Conservation (phyloP, 2,113 vertebrate species). For the Bufo gargarizans region DNA sequence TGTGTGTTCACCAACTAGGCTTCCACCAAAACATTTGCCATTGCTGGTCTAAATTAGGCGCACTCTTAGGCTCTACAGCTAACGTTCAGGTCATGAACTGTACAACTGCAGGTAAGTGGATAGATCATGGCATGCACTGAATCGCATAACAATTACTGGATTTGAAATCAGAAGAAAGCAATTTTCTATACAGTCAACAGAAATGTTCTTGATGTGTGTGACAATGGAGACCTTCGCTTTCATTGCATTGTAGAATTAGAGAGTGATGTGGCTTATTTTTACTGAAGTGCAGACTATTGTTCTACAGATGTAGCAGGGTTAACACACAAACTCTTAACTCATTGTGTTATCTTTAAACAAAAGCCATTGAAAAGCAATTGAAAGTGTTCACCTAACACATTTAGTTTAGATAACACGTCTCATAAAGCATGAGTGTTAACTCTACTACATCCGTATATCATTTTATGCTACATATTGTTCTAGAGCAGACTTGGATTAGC, state of each 20-base stretch:
- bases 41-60: not conserved
- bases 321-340: no score
- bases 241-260: not conserved
- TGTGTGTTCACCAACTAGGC: no score
- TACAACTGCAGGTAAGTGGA: not conserved
- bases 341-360: no score
- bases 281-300: not conserved
- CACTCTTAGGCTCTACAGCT: not conserved
- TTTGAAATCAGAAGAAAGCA: not conserved
- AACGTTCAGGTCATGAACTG: not conserved
- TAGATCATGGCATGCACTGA: not conserved
- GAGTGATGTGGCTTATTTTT: not conserved
- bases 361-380: no score
- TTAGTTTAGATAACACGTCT: no score
- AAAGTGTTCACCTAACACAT: no score
- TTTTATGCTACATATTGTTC: not conserved
- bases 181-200: conserved; percentile 5
- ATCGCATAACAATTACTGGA: not conserved
- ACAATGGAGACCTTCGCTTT: not conserved
- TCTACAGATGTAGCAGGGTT: not conserved
- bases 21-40: not conserved
- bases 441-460: not conserved
- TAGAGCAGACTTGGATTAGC: not conserved
- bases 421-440: no score
- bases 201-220: not conserved